phyloP scores from a whole-genome alignment of 92 coral and sea anemone species.

The Scolanthus callimorphus region DNA sequence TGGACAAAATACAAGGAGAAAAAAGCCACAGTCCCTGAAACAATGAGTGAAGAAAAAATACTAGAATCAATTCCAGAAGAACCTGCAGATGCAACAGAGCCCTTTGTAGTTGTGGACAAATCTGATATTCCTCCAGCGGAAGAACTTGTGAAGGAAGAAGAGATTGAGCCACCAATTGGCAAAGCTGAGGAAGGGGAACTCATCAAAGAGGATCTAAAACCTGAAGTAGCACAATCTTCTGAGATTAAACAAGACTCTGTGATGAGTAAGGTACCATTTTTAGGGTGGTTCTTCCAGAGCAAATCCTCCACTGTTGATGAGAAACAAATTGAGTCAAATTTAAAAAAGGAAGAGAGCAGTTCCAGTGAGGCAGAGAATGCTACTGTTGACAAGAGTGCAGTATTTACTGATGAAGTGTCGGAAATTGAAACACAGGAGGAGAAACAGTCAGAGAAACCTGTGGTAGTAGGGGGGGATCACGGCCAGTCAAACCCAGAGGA shows the following conservation, averaged over 20 bases:
- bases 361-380: constrained; percentile 17
- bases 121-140: background rate
- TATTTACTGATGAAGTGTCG: constrained; percentile 2
- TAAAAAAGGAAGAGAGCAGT: constrained; percentile 17
- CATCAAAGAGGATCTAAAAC: background rate
- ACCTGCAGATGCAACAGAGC: constrained; percentile 10
- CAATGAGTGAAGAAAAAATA: background rate
- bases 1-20: constrained; percentile 41
- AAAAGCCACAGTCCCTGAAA: constrained; percentile 3
- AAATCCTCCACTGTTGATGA: constrained; percentile 5
- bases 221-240: background rate
- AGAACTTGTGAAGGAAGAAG: background rate
- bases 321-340: background rate
- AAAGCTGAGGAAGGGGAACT: background rate
- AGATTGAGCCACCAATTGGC: too few species aligned
- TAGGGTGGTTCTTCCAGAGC: constrained; percentile 28
- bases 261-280: background rate
- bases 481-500: constrained; percentile 96
- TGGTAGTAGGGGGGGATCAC: constrained; percentile 56
- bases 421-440: constrained; percentile 2
- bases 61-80: constrained; percentile 6
- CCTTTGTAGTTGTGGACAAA: constrained; percentile 2
- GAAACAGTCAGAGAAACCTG: constrained; percentile 18
- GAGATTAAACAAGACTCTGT: background rate
- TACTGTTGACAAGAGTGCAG: constrained; percentile 1